Conservation (phyloP, 2,888 invertebrate species). For the Syrista parreyssii region DNA sequence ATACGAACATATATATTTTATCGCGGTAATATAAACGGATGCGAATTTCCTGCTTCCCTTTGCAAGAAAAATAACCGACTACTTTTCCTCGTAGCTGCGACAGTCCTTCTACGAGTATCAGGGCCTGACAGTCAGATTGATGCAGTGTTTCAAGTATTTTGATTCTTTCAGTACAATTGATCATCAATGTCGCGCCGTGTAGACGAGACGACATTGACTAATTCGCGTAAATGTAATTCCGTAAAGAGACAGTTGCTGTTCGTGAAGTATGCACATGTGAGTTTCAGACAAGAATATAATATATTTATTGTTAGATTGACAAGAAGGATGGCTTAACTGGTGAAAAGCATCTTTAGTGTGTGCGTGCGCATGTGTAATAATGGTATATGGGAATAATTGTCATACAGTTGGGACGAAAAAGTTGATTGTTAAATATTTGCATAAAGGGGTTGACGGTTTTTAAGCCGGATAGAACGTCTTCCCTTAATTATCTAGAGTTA, state of each 20-base stretch:
- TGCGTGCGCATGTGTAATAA: neutral
- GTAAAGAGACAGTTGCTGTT: slow-evolving; percentile 8
- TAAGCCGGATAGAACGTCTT: neutral
- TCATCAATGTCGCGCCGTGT: neutral
- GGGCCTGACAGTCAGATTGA: neutral
- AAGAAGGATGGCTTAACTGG: neutral
- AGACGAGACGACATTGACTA: neutral
- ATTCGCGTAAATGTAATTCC: neutral
- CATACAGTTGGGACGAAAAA: neutral
- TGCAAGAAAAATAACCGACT: no score
- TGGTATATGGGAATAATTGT: neutral
- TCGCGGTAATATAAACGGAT: no score
- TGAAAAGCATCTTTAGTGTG: neutral
- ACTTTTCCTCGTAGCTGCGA: no score
- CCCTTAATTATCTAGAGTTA: neutral
- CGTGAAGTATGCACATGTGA: slow-evolving; percentile 18
- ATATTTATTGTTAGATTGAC: neutral
- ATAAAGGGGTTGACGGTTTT: neutral
- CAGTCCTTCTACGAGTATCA: neutral
- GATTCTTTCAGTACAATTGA: neutral
- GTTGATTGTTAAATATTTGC: neutral
- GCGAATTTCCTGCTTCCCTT: no score
- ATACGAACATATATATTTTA: no score
- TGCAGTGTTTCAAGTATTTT: neutral
- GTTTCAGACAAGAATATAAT: neutral